Percentiles rank a stretch among this genome's conserved stretches.
Evolutionary conservation across 2,113 vertebrate genomes (phyloP).

Genomic region (Machaerirhynchus nigripectus): DNA sequence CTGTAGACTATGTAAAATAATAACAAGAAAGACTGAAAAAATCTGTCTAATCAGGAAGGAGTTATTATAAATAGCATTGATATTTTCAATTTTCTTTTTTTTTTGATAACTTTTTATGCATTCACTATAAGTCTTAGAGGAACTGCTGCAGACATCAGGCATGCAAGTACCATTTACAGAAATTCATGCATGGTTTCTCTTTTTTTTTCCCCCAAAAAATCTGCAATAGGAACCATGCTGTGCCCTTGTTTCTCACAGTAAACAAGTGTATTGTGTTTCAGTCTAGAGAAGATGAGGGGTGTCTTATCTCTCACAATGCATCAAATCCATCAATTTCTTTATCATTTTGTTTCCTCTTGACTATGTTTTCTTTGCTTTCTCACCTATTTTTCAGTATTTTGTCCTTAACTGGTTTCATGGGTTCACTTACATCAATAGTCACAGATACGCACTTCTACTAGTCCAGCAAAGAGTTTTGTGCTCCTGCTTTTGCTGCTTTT

Average conservation of each 20-base stretch:
- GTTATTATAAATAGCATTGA: neutral
- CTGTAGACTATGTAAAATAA: neutral
- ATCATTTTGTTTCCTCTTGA: neutral
- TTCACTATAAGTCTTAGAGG: neutral
- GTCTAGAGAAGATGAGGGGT: neutral
- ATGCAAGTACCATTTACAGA: neutral
- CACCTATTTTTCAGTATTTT: neutral
- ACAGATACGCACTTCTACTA: neutral
- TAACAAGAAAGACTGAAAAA: neutral
- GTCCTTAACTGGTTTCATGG: neutral
- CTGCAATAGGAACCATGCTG: neutral
- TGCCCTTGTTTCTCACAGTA: neutral
- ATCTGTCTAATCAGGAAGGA: neutral
- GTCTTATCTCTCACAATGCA: neutral
- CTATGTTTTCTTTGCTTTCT: neutral
- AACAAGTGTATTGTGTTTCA: neutral
- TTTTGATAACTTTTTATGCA: neutral
- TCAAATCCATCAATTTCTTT: neutral
- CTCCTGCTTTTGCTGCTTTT: neutral
- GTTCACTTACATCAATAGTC: neutral
- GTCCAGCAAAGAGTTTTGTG: neutral
- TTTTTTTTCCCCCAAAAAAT: neutral
- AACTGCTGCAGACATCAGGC: neutral
- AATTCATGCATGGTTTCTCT: neutral
- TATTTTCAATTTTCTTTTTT: neutral